These are phyloP conservation scores for Philotrypesis tridentata DNA, from an alignment of 1,140 invertebrate genomes.

Conservation along the genomic window DNA sequence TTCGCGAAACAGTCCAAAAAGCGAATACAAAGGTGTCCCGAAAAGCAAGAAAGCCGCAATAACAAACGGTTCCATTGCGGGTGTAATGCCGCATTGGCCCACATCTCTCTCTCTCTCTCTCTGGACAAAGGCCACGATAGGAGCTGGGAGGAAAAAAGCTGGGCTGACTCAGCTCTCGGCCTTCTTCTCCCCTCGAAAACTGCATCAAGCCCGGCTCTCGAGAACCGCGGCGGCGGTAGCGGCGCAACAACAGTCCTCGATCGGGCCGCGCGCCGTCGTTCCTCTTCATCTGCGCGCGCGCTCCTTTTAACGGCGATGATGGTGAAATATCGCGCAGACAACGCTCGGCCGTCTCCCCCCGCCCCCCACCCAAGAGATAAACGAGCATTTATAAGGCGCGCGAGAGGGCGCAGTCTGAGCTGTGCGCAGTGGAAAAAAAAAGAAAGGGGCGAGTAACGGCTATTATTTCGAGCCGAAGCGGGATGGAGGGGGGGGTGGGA, in stretches of 20 bases:
- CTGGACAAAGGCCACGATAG: neutral
- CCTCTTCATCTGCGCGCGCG: conserved; percentile 63
- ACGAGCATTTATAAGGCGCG: conserved; percentile 36
- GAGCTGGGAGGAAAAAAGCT: neutral
- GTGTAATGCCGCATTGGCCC: neutral
- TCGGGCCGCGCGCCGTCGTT: conserved; percentile 58
- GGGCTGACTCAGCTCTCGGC: neutral
- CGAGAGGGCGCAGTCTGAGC: neutral
- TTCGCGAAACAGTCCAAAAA: neutral
- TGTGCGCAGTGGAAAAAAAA: too few species aligned
- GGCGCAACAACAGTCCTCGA: conserved; percentile 30
- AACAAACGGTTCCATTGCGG: neutral
- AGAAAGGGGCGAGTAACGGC: conserved; percentile 26
- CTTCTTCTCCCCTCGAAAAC: neutral
- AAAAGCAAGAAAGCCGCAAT: neutral
- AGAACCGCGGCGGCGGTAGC: neutral
- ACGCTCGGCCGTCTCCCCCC: neutral
- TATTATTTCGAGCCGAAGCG: conserved; percentile 58
- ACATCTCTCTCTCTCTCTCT: neutral
- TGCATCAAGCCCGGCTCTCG: neutral
- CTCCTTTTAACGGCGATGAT: conserved; percentile 64
- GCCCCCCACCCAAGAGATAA: conserved; percentile 34
- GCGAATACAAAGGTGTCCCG: neutral
- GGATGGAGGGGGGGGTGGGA: neutral
- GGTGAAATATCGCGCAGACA: conserved; percentile 60